These are phyloP conservation scores for Cheilosia vulpina DNA, from an alignment of 2,888 invertebrate species.

Conservation along the genomic window DNA sequence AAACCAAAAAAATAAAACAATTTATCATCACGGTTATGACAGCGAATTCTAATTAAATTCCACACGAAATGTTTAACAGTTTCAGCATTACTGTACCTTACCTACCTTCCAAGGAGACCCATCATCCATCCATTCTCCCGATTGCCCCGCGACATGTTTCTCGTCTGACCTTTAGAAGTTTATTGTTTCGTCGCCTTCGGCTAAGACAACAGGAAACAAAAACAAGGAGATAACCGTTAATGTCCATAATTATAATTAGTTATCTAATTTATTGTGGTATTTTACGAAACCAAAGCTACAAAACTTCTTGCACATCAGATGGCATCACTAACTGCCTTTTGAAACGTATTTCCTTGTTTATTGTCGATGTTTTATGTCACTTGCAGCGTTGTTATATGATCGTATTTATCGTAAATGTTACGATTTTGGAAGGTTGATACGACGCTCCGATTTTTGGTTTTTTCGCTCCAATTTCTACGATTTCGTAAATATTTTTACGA, in stretches of 20 bases:
- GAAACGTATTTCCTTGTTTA: too few relatives aligned
- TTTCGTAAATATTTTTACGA: too few relatives aligned
- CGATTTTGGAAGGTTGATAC: too few relatives aligned
- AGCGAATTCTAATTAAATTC: constrained; percentile 71
- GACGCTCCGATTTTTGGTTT: too few relatives aligned
- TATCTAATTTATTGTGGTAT: constrained; percentile 27
- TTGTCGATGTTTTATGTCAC: too few relatives aligned
- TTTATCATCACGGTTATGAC: constrained; percentile 69
- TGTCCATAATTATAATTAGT: constrained; percentile 35
- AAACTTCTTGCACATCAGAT: too few relatives aligned
- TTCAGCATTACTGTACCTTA: not conserved
- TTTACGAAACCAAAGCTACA: constrained; percentile 8
- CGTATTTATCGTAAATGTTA: too few relatives aligned
- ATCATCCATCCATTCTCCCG: not conserved
- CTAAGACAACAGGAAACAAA: constrained; percentile 2
- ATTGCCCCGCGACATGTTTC: constrained; percentile 16
- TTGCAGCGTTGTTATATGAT: too few relatives aligned
- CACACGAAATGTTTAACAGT: constrained; percentile 47
- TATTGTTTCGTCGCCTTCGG: constrained; percentile 23
- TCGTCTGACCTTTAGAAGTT: constrained; percentile 43
- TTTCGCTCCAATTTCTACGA: too few relatives aligned
- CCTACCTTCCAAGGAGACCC: constrained; percentile 2
- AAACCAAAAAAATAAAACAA: constrained; percentile 62
- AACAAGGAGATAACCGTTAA: constrained; percentile 37
- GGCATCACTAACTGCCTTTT: too few relatives aligned